phyloP scores from a whole-genome alignment of 2,113 vertebrate species.

The Rutilus rutilus region DNA sequence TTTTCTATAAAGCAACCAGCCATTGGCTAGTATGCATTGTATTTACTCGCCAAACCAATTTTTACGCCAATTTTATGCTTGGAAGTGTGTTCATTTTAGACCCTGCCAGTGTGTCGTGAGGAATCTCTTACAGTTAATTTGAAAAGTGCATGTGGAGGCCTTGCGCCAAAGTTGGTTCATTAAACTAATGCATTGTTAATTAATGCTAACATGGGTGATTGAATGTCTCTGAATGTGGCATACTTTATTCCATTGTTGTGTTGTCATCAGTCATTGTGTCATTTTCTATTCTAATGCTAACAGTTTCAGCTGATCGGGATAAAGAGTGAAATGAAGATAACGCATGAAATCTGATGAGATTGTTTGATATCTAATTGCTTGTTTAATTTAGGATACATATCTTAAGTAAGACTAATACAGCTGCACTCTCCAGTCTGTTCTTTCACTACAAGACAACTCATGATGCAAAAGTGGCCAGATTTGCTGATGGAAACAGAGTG shows the following conservation, averaged over 20 bases:
- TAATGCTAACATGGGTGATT: conserved; percentile 25
- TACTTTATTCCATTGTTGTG: conserved; percentile 22
- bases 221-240: conserved; percentile 9
- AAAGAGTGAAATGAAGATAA: conserved; percentile 16
- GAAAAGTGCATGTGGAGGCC: neutral
- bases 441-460: neutral
- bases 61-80: neutral
- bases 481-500: neutral
- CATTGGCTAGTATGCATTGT: neutral
- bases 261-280: conserved; percentile 7
- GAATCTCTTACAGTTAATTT: neutral
- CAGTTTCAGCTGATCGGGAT: conserved; percentile 16
- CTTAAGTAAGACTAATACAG: neutral
- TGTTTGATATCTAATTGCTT: conserved; percentile 26
- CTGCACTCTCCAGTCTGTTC: conserved; percentile 25
- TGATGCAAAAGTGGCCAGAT: conserved; percentile 2
- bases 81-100: neutral
- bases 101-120: neutral
- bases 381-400: conserved; percentile 12
- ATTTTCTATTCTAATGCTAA: conserved; percentile 10
- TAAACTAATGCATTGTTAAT: conserved; percentile 22
- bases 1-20: neutral
- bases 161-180: conserved; percentile 32
- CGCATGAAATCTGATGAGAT: conserved; percentile 34
- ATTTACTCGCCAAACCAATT: neutral